Evolutionary conservation across 2,113 vertebrate genomes (phyloP).

Genomic region (Cololabis saira): DNA sequence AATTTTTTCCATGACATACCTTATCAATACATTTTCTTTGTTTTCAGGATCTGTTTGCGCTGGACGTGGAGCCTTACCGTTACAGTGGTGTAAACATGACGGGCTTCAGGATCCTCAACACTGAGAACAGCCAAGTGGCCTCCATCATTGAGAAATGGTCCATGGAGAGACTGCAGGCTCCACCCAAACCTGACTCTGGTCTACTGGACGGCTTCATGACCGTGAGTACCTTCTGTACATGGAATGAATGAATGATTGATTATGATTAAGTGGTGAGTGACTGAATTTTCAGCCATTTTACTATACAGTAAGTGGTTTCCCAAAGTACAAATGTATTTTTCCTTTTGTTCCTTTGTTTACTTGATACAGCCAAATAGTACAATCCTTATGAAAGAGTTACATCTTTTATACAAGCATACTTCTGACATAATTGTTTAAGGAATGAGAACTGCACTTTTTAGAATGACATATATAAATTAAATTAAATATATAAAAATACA

Average conservation of each 20-base stretch:
- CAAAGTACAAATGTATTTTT: too few species aligned
- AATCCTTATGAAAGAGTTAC: too few species aligned
- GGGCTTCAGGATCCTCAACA: constrained; percentile 96
- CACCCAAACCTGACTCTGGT: constrained; percentile 97
- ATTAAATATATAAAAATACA: too few species aligned
- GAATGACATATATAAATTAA: too few species aligned
- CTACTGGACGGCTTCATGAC: constrained; percentile 99
- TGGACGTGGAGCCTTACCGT: constrained; percentile 96
- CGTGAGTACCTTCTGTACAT: constrained; percentile 81
- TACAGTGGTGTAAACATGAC: constrained; percentile 99
- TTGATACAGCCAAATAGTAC: too few species aligned
- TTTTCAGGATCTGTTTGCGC: constrained; percentile 92
- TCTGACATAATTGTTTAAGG: too few species aligned
- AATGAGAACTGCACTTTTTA: too few species aligned
- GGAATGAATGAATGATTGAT: neutral
- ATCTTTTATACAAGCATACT: too few species aligned
- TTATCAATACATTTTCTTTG: neutral
- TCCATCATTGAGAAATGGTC: constrained; percentile 99
- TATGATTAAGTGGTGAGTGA: constrained; percentile 2
- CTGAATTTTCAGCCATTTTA: neutral
- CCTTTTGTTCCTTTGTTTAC: too few species aligned
- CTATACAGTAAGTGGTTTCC: neutral
- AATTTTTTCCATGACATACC: too few species aligned
- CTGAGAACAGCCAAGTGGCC: constrained; percentile 94
- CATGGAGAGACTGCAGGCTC: constrained; percentile 96